Base-by-base conservation (phyloP, 2,888 invertebrate species). In the Cactoblastis cactorum region DNA sequence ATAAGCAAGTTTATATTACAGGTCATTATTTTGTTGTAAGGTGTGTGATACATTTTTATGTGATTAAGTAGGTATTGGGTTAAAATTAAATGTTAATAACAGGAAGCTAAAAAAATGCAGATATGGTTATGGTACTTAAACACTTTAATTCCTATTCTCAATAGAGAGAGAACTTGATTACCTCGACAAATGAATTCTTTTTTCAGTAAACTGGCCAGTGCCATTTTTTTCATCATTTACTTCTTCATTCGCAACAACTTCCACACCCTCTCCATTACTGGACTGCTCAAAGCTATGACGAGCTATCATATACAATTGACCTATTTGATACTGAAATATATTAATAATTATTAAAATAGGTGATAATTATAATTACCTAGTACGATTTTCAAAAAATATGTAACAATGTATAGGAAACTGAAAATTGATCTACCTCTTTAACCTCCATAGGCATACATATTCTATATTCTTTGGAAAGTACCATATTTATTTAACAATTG, bases 241-340 rank as follows among this genome's bases (percentile, higher is more conserved):
- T 53, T 95, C 92, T 56, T 93, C 92, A 78, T 97, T 97, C 54
- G 94, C 94, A 6, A 97, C 92, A 0, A 97, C 97, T 77, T 97
- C 97, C 0, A 97, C 97, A 2, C 97, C 97, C 81, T 97, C 97
- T 0, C 97, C 96, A 55, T 94, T 93, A 58, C 94, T 94, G 0
- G 97, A 96, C 73, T 98, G 97, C 71, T 97, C 97, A 67, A 95
- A 93, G 76, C 97, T 97, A 75, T 98, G 97, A 47, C 97, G 92
- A 1, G 97, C 97, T 69, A 97, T 97, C 97, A 97, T 98, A 79
- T 97, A 97, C 53, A 97, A 90, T 77, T 98, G 97, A 0, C 97
- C 97, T 63, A 97, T 94, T 61, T 93, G 94, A 79, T 97, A 97
- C 97, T 97, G 76, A 43, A 91, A 90, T 14, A 43, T 28, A 9